Base-by-base conservation (phyloP, 2,797 vertebrate genomes). In the Lithobates sylvaticus region DNA sequence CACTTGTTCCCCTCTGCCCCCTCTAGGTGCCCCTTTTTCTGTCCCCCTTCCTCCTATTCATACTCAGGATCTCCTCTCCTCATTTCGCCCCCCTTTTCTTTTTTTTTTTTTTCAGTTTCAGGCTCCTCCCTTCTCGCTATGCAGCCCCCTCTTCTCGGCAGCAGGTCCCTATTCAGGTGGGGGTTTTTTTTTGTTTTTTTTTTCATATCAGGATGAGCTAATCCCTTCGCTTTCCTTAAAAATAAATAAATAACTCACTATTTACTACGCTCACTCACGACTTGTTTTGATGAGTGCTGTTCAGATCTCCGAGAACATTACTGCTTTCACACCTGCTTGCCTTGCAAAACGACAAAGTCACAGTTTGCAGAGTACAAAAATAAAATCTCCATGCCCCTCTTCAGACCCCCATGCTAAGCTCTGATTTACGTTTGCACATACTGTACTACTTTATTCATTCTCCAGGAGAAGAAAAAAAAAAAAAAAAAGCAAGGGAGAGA, bases 261-360 rank as follows among this genome's bases (percentile, higher is more conserved):
- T 75, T 50, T 61, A 79, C 32, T 77, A 78, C 61, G 7, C 72
- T 76, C 50, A 58, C 69, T 58, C 85, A 61, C 76, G 39, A 76
- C 79, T 86, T 86, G 78, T 86, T 86, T 82, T 82, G 73, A 74
- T 34, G 70, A 72, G 32, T 65, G 76, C 75, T 65, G 65, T 77
- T 18, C 39, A 42, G 76, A 83, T 74, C 74, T 61, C 76, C 36
- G 65, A 65, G 68, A 85, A 79, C 76, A 69, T 16, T 64, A 42
- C 76, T 87, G 81, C 79, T 87, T 87, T 87, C 74, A 83, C 86
- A 84, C 86, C 86, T 87, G 81, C 81, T 64, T 80, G 86, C 61
- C 69, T 75, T 61, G 61, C 4, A 23, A 26, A 65, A 81, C 44
- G 72, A 75, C 76, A 72, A 72, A 83, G 39, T 58, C 74, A 83